Evolutionary conservation across 2,113 vertebrate genomes (phyloP), one percentile per base, ranked within the genome.

Genomic region (Sebastes fasciatus): DNA sequence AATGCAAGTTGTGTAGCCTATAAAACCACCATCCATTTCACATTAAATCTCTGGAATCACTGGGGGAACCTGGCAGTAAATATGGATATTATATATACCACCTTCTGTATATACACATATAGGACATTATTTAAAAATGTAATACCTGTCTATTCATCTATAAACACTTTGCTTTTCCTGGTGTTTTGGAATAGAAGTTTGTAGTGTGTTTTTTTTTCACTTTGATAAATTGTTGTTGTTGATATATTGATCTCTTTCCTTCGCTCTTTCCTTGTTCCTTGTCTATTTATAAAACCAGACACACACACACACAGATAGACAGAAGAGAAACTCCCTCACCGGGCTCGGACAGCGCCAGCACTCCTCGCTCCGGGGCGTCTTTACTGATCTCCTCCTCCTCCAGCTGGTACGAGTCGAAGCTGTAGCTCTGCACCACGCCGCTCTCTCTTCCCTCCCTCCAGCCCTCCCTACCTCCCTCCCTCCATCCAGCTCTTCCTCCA

Each of bases 331-430:
- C 55, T 58, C 40, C 54, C 94, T 97, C 91, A 99, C 98, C 97
- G 0, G 97, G 93, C 83, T 98, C 97, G 14, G 96, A 95, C 90
- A 97, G 95, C 69, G 96, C 94, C 49, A 97, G 95, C 48, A 97
- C 82, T 0, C 95, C 96, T 93, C 96, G 96, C 93, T 96, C 95
- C 2, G 95, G 96, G 74, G 94, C 92, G 1, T 95, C 95, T 87
- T 96, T 96, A 0, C 89, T 80, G 77, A 95, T 94, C 75, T 95
- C 96, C 5, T 96, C 96, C 88, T 97, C 97, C 87, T 99, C 98
- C 93, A 97, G 95, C 92, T 97, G 97, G 94, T 97, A 97, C 57
- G 97, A 96, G 92, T 99, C 96, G 1, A 98, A 98, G 93, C 97
- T 97, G 93, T 97, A 99, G 95, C 98, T 98, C 95, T 97, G 97